These are phyloP conservation scores for Sesamia inferens DNA, from an alignment of 2,888 invertebrate species.

Conservation along the genomic window DNA sequence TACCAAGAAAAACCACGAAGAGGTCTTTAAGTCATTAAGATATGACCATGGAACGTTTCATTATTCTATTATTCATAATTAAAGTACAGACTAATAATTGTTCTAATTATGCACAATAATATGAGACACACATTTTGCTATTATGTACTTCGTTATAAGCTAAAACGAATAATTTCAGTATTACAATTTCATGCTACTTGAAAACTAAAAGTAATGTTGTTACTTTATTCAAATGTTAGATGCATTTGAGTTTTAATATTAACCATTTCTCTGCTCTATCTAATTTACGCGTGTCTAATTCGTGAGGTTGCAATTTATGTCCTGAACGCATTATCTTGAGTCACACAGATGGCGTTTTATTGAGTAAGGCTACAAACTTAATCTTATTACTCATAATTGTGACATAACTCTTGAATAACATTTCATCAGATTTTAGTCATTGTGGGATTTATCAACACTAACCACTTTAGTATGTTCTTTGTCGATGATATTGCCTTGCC, in stretches of 20 bases:
- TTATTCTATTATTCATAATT: not conserved
- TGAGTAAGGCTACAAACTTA: constrained; percentile 41
- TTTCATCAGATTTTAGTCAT: constrained; percentile 43
- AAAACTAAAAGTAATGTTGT: not conserved
- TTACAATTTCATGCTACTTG: not conserved
- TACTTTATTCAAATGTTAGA: not conserved
- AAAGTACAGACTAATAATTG: not conserved
- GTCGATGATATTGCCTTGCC: not conserved
- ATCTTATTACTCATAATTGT: constrained; percentile 55
- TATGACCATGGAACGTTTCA: not conserved
- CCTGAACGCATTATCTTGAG: constrained; percentile 36
- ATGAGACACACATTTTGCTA: not conserved
- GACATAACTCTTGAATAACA: constrained; percentile 38
- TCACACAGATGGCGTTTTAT: constrained; percentile 48
- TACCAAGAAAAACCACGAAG: not conserved
- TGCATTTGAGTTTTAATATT: not conserved
- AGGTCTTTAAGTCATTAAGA: not conserved
- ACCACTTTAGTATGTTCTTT: not conserved
- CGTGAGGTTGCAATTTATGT: constrained; percentile 11
- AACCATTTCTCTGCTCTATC: not conserved
- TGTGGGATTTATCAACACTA: constrained; percentile 12
- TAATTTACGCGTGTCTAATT: constrained; percentile 22
- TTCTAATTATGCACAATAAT: not conserved
- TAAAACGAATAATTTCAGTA: not conserved
- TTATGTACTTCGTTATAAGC: not conserved